Conservation (phyloP, 1,140 invertebrate genomes). For the Colletes gigas region DNA sequence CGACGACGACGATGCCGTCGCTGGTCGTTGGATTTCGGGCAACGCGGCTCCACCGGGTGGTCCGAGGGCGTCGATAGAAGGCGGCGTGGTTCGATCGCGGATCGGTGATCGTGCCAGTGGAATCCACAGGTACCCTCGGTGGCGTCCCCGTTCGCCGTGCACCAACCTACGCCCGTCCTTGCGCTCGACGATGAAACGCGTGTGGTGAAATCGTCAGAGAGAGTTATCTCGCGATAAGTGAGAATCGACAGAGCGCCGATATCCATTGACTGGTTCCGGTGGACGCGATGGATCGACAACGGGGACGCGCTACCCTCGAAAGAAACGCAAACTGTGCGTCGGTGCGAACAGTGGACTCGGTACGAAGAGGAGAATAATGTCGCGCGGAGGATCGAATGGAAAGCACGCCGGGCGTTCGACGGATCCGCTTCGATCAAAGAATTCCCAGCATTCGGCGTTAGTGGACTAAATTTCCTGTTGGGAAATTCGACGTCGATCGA, state of each 20-base stretch:
- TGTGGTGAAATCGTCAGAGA: no score
- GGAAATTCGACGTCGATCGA: constrained; percentile 39
- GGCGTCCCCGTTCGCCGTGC: not conserved
- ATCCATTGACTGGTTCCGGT: no score
- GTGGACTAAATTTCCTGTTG: constrained; percentile 29
- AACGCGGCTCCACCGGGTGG: constrained; percentile 3
- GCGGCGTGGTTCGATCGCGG: not conserved
- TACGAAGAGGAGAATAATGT: not conserved
- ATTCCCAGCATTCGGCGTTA: constrained; percentile 2
- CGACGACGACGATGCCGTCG: constrained; percentile 32
- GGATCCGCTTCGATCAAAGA: constrained; percentile 17
- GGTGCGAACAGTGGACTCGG: not conserved
- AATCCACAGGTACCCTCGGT: constrained; percentile 64
- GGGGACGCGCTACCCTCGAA: no score
- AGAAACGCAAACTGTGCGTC: not conserved
- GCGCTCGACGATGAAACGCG: not conserved
- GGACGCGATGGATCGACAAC: not conserved
- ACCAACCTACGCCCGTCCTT: constrained; percentile 10
- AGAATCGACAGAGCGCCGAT: no score
- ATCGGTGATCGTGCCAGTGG: constrained; percentile 40
- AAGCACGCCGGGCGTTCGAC: constrained; percentile 16
- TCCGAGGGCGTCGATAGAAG: not conserved
- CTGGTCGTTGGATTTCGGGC: constrained; percentile 28
- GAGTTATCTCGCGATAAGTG: no score
- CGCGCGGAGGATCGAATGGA: constrained; percentile 25